Evolutionary conservation across 2,888 invertebrate genomes (phyloP), one percentile per base, ranked within the genome.

Genomic region (Microplitis deprimator): DNA sequence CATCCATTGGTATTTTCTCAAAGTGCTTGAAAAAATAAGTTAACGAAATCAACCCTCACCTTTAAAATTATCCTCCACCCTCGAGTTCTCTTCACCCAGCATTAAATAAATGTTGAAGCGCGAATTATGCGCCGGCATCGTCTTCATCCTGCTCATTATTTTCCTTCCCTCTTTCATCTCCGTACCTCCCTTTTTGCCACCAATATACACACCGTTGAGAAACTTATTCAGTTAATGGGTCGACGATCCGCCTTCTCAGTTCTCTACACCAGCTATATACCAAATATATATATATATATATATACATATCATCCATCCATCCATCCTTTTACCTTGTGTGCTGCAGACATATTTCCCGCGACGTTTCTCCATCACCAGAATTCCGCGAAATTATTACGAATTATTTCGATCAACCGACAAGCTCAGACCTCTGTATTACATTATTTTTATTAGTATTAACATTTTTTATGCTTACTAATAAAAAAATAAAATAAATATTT

Each of bases 101-200:
- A 68, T n/a, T 59, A 60, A 69, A 82, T 80, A 80, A 77, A 80
- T 83, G 82, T 82, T 83, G 80, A 81, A 81, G 80, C 79, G 81
- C 82, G 82, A 85, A 85, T 85, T 85, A 84, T 81, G 82, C 82
- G 20, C 13, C 81, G 80, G 72, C 81, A 80, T 81, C 80, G 83
- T 82, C 83, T 82, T 83, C 83, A 82, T 83, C 81, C 82, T 82
- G 78, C 84, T 84, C 85, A 84, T 85, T 84, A 84, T 83, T 77
- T 78, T 80, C 29, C 69, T 78, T 73, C 68, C 41, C 68, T 73
- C 60, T 29, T 39, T n/a, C 61, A 70, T 41, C 73, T 29, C 75
- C 61, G 61, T 8, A 5, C 7, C 60, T 40, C 76, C 67, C 68
- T 75, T 75, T 73, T 67, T 76, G 75, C 79, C 73, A 69, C 73